Percentiles rank a stretch among this genome's conserved stretches.
phyloP scores from a whole-genome alignment of 1,140 invertebrate genomes.

The Sycobia sp. region DNA sequence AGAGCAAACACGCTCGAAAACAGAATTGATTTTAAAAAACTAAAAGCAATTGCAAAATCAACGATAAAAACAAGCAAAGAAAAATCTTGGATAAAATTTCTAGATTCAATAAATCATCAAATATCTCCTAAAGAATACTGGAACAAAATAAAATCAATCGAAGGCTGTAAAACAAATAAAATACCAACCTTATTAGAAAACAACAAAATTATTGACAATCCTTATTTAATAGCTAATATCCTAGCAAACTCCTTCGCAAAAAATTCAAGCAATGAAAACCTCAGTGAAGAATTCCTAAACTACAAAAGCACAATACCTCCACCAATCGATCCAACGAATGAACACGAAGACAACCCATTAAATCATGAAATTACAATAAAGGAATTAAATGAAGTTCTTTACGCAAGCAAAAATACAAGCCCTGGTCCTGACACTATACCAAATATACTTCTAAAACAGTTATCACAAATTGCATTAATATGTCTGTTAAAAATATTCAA shows the following conservation, averaged over 20 bases:
- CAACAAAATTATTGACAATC: constrained; percentile 1
- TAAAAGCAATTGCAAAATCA: constrained; percentile 1
- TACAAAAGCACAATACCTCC: too few relatives aligned
- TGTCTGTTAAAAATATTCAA: constrained; percentile 42
- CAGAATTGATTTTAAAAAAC: constrained; percentile 10
- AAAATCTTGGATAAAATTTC: constrained; percentile 1
- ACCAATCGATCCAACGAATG: not conserved
- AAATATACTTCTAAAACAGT: constrained; percentile 40
- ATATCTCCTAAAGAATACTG: not conserved
- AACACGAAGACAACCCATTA: not conserved
- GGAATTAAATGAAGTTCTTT: constrained; percentile 15
- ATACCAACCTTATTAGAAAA: not conserved
- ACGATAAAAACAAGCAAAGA: not conserved
- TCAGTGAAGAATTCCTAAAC: too few relatives aligned
- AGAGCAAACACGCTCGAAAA: not conserved
- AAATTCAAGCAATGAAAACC: too few relatives aligned
- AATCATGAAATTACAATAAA: not conserved
- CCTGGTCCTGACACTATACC: constrained; percentile 38
- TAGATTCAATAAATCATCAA: constrained; percentile 4
- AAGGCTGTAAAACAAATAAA: not conserved
- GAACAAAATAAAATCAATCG: constrained; percentile 13
- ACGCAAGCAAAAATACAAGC: constrained; percentile 16
- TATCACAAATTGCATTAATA: constrained; percentile 29
- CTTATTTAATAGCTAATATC: constrained; percentile 33
- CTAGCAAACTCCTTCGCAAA: too few relatives aligned